These are phyloP conservation scores for Epinotia brunnichana DNA, from an alignment of 2,888 invertebrate genomes.

Conservation along the genomic window DNA sequence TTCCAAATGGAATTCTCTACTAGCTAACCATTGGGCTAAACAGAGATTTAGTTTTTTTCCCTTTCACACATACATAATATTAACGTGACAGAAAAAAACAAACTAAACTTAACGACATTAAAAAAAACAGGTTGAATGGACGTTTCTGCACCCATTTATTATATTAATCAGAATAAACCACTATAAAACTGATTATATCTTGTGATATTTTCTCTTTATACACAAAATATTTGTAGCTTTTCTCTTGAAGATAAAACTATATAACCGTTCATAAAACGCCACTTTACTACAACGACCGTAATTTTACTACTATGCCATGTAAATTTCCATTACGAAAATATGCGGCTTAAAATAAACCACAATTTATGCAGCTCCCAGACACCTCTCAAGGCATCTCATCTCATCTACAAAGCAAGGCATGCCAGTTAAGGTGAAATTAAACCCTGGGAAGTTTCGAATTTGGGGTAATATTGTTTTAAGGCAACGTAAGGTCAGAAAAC, in stretches of 20 bases:
- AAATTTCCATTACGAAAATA: constrained; percentile 23
- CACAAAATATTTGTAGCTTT: background rate
- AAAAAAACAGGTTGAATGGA: too few species aligned
- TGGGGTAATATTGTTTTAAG: too few species aligned
- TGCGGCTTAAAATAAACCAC: constrained; percentile 7
- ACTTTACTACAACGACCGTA: too few species aligned
- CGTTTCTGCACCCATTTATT: too few species aligned
- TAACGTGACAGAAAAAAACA: too few species aligned
- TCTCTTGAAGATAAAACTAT: background rate
- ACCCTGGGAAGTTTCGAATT: background rate
- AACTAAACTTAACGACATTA: too few species aligned
- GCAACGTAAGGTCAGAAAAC: too few species aligned
- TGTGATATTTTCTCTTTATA: background rate
- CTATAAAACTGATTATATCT: background rate
- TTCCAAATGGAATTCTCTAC: too few species aligned
- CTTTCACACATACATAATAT: too few species aligned
- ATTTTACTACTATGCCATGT: background rate
- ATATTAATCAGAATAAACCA: too few species aligned
- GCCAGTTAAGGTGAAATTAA: background rate
- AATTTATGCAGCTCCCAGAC: background rate
- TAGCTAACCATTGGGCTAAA: too few species aligned
- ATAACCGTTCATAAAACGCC: background rate
- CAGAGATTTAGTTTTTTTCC: too few species aligned
- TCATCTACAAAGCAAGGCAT: constrained; percentile 2
- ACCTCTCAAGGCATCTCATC: background rate